These are phyloP conservation scores for Stictonetta naevosa DNA, from an alignment of 2,113 vertebrate genomes.

Conservation along the genomic window DNA sequence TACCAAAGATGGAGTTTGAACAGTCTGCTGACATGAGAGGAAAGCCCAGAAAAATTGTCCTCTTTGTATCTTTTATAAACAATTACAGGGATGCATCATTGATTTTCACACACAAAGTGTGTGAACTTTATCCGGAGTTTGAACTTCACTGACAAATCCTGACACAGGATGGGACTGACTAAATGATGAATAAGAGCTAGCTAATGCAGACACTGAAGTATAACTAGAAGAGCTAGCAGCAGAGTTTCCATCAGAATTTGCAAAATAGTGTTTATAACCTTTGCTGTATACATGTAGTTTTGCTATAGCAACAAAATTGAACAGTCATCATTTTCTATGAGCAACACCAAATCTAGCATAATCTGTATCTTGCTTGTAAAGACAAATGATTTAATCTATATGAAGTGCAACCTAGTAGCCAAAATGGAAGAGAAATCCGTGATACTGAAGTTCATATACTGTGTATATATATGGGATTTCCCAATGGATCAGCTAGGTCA, in stretches of 20 bases:
- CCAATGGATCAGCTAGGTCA: background rate
- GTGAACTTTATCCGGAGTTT: background rate
- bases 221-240: background rate
- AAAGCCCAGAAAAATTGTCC: background rate
- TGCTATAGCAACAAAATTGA: conserved; percentile 36
- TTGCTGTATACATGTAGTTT: conserved; percentile 23
- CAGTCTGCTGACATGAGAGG: background rate
- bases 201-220: background rate
- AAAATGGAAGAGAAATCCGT: background rate
- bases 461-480: background rate
- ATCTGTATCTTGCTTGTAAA: background rate
- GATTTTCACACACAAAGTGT: background rate
- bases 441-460: background rate
- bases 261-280: background rate
- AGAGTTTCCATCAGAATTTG: conserved; percentile 28
- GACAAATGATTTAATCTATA: background rate
- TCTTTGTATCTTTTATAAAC: background rate
- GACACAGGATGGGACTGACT: background rate
- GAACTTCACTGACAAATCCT: conserved; percentile 5
- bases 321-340: background rate
- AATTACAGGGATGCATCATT: background rate
- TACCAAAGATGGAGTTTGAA: background rate
- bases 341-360: background rate
- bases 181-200: background rate
- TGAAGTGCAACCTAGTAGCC: background rate